phyloP scores from a whole-genome alignment of 1,140 invertebrate genomes.

The Drosophila cardini region DNA sequence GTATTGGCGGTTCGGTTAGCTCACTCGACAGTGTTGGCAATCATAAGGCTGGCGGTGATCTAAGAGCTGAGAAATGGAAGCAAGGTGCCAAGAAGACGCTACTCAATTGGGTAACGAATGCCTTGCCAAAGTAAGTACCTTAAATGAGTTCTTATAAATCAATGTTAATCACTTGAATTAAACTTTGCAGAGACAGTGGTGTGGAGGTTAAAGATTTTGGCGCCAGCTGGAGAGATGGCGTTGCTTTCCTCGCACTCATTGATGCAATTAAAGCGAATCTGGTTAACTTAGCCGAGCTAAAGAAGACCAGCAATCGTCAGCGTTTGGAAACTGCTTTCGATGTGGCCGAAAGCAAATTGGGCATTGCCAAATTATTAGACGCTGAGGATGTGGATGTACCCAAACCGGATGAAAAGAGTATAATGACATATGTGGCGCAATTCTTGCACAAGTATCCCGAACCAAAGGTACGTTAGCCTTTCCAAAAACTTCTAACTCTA shows the following conservation, averaged over 20 bases:
- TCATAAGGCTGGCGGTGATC: slow-evolving; percentile 86
- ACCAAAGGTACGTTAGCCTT: slow-evolving; percentile 86
- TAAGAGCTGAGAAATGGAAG: slow-evolving; percentile 91
- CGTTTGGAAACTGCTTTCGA: slow-evolving; percentile 97
- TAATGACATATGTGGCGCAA: slow-evolving; percentile 99
- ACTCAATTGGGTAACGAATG: slow-evolving; percentile 97
- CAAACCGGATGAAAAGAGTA: slow-evolving; percentile 98
- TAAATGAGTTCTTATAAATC: too few relatives aligned
- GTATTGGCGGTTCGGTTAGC: slow-evolving; percentile 91
- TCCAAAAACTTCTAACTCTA: not conserved
- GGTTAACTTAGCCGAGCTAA: slow-evolving; percentile 93
- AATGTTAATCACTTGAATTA: not conserved
- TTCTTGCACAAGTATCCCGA: slow-evolving; percentile 98
- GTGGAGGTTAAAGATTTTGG: slow-evolving; percentile 98
- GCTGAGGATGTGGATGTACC: slow-evolving; percentile 99
- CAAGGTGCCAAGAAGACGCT: slow-evolving; percentile 96
- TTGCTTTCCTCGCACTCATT: slow-evolving; percentile 98
- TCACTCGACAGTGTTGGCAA: slow-evolving; percentile 90
- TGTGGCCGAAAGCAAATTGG: slow-evolving; percentile 95
- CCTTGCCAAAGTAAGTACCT: slow-evolving; percentile 92
- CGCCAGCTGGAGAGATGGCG: slow-evolving; percentile 97
- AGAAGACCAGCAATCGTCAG: slow-evolving; percentile 89
- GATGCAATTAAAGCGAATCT: slow-evolving; percentile 97
- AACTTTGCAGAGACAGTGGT: slow-evolving; percentile 89
- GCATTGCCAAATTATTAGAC: slow-evolving; percentile 96